A percentile compares a stretch with the other conserved stretches of the same genome.
These are phyloP conservation scores for Cuculus canorus DNA, from an alignment of 2,797 vertebrate genomes.

Conservation along the genomic window DNA sequence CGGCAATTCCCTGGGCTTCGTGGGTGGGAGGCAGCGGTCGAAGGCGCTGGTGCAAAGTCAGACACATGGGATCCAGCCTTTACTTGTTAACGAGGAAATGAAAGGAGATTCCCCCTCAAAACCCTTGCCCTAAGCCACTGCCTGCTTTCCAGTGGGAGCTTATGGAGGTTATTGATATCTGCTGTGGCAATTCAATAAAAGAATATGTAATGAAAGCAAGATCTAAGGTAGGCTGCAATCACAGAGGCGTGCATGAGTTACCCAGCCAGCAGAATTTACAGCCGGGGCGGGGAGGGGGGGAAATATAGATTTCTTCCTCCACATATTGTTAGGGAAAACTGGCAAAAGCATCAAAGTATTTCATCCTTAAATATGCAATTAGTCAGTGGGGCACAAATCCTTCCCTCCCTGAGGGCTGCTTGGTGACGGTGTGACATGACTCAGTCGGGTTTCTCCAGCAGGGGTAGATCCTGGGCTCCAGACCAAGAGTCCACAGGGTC, in stretches of 20 bases:
- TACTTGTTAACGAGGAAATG: slow-evolving; percentile 22
- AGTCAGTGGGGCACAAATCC: slow-evolving; percentile 5
- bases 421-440: background rate
- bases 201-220: slow-evolving; percentile 63
- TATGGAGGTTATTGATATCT: slow-evolving; percentile 7
- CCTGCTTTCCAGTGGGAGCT: slow-evolving; percentile 51
- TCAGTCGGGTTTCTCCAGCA: background rate
- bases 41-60: background rate
- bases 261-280: slow-evolving; percentile 51
- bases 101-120: slow-evolving; percentile 52
- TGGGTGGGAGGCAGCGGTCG: background rate
- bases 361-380: slow-evolving; percentile 59
- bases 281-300: slow-evolving; percentile 37
- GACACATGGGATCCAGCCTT: background rate
- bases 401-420: background rate
- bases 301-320: slow-evolving; percentile 35
- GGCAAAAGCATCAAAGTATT: slow-evolving; percentile 57
- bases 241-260: slow-evolving; percentile 57
- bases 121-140: slow-evolving; percentile 31
- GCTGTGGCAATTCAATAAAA: slow-evolving; percentile 54
- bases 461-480: accelerated
- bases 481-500: background rate
- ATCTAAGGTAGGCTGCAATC: slow-evolving; percentile 1
- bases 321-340: background rate
- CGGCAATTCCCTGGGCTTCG: accelerated